These are phyloP conservation scores for Valencia hispanica DNA, from an alignment of 2,797 vertebrate genomes.

Conservation along the genomic window DNA sequence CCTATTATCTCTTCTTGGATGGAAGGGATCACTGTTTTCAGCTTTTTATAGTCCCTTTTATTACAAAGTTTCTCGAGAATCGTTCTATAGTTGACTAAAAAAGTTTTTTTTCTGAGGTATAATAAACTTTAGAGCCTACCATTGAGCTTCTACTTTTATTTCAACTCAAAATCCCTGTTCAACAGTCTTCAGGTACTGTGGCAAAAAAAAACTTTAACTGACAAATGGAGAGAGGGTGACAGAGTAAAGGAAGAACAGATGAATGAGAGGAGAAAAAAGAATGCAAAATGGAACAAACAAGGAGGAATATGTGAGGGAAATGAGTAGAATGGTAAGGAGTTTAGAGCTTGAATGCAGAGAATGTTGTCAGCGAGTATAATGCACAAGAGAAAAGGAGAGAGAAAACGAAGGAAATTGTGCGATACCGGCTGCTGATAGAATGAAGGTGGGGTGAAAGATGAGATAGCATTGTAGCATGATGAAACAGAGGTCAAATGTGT, in stretches of 20 bases:
- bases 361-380: slow-evolving; percentile 1
- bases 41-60: neutral
- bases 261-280: neutral
- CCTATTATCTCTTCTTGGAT: neutral
- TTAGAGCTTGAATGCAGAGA: slow-evolving; percentile 2
- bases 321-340: slow-evolving; percentile 6
- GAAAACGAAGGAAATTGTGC: slow-evolving; percentile 32
- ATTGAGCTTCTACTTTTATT: neutral
- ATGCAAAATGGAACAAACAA: neutral
- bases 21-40: neutral
- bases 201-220: neutral
- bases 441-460: slow-evolving; percentile 25
- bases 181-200: neutral
- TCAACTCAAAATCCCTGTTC: neutral
- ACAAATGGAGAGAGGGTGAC: neutral
- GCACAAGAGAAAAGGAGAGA: slow-evolving; percentile 11
- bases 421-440: slow-evolving; percentile 26
- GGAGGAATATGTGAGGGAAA: neutral
- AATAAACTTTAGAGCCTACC: neutral
- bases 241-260: neutral
- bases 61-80: too few species aligned
- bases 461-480: slow-evolving; percentile 37
- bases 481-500: slow-evolving; percentile 53
- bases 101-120: neutral
- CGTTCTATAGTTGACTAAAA: neutral